Evolutionary conservation across 53 echinoderm and acorn worm species (phyloP), one percentile per base, ranked within the genome.

Genomic region (Pentamera pediparva): DNA sequence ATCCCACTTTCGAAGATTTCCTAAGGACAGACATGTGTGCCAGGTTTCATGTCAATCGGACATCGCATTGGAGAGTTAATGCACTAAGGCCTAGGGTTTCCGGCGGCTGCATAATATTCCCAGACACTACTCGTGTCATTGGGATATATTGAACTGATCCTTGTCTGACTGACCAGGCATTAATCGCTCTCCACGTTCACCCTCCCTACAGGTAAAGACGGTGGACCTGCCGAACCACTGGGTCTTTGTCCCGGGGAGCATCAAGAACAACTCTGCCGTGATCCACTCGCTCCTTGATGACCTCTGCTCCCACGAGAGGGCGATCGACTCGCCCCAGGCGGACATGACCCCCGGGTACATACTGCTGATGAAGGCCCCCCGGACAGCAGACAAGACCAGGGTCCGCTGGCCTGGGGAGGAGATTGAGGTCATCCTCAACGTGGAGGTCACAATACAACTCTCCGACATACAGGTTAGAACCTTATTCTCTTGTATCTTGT

Each of bases 381-480:
- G n/a, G n/a, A n/a, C n/a, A n/a, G n/a, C n/a, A n/a, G n/a, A n/a
- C n/a, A n/a, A n/a, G n/a, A n/a, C n/a, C n/a, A n/a, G n/a, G n/a
- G n/a, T n/a, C n/a, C n/a, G n/a, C 13, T 94, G 95, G 95, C 69
- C 32, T 2, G 95, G 83, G 34, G 82, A 87, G 3, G 75, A 49
- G 28, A 80, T 91, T 13, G 74, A 79, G 1, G 95, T 90, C 26
- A 70, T 40, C 21, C 90, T 87, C 5, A 87, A 86, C 45, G 90
- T 90, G 13, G 95, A 94, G 41, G 90, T 84, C 22, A 94, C 95
- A 56, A 94, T 94, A 35, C 90, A 90, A 8, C 76, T 87, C 26
- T 87, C 87, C n/a, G 95, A 94, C 55, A 87, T 94, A 50, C 89
- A 90, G 95, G 95, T 94, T n/a, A n/a, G n/a, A n/a, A n/a, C n/a